phyloP scores from a whole-genome alignment of 2,113 vertebrate genomes.

The Parus major region DNA sequence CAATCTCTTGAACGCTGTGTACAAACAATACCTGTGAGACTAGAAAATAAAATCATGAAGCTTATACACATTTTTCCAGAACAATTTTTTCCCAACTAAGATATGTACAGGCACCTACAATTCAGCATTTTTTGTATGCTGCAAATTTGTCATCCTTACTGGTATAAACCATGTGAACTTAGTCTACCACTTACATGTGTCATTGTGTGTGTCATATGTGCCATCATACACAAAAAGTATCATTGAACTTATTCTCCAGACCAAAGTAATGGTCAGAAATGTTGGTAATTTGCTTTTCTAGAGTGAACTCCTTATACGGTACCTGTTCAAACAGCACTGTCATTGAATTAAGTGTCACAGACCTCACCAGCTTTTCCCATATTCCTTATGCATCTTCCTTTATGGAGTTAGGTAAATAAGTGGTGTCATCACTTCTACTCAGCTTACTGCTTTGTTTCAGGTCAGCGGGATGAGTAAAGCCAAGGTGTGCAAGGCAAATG shows the following conservation, averaged over 20 bases:
- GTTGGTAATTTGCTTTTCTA: not conserved
- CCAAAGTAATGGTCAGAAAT: not conserved
- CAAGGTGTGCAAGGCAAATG: not conserved
- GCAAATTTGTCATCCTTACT: not conserved
- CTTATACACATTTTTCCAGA: not conserved
- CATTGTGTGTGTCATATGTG: not conserved
- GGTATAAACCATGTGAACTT: not conserved
- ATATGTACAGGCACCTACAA: not conserved
- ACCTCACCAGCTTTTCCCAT: not conserved
- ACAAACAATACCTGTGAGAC: not conserved
- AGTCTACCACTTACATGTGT: not conserved
- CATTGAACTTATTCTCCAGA: not conserved
- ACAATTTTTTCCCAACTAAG: not conserved
- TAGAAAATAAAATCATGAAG: not conserved
- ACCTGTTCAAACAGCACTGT: not conserved
- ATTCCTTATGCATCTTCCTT: not conserved
- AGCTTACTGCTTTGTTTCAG: not conserved
- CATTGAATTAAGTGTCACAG: not conserved
- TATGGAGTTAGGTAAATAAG: not conserved
- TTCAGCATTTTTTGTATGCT: not conserved
- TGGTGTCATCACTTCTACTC: not conserved
- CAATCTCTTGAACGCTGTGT: not conserved
- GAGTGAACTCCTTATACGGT: not conserved
- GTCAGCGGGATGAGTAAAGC: not conserved
- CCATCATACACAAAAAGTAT: not conserved